Evolutionary conservation across 2,888 invertebrate species (phyloP).

Genomic region (Spilosoma lubricipeda): DNA sequence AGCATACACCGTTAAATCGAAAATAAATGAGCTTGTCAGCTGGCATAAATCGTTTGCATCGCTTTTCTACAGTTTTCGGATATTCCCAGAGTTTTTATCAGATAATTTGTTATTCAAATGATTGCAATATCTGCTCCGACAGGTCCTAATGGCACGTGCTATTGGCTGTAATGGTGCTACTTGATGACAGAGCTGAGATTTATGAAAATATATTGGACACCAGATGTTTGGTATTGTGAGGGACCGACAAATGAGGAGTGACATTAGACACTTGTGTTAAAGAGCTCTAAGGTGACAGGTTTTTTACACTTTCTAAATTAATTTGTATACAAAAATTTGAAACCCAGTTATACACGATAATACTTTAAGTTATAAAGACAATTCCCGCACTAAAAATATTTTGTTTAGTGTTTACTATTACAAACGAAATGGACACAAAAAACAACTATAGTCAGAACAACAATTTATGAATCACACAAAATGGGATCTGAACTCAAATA

Average conservation of each 20-base stretch:
- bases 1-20: slow-evolving; percentile 13
- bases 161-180: neutral
- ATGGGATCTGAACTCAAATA: no score
- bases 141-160: neutral
- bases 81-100: neutral
- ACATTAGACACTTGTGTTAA: neutral
- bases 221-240: slow-evolving; percentile 9
- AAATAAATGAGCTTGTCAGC: slow-evolving; percentile 5
- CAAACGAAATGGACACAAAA: no score
- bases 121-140: slow-evolving; percentile 8
- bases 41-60: neutral
- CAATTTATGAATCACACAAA: no score
- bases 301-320: neutral
- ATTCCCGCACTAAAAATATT: no score
- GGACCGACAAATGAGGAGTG: neutral
- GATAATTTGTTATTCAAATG: slow-evolving; percentile 8
- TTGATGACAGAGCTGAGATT: slow-evolving; percentile 3
- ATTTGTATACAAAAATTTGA: neutral
- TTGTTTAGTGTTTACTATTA: no score
- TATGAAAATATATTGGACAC: slow-evolving; percentile 10
- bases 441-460: no score
- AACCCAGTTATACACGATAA: no score
- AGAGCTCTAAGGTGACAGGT: neutral
- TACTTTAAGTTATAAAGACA: no score
- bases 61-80: slow-evolving; percentile 5